These are phyloP conservation scores for Pomacea maculata DNA, from an alignment of 1,140 invertebrate species.

Conservation along the genomic window DNA sequence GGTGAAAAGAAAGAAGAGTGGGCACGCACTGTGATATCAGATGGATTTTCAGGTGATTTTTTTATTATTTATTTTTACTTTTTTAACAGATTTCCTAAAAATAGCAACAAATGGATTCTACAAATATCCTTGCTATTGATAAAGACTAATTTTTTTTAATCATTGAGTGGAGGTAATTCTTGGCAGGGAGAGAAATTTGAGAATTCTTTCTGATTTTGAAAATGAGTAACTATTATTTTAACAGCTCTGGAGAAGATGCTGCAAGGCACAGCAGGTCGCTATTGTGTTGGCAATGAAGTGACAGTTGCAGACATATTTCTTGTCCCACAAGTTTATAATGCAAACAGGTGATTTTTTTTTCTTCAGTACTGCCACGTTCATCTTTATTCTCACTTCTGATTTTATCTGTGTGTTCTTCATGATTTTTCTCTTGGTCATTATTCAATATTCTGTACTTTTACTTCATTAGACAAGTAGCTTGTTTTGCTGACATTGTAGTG, in stretches of 20 bases:
- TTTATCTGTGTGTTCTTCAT: not conserved
- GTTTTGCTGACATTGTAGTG: too few species aligned
- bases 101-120: too few species aligned
- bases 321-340: slow-evolving; percentile 35
- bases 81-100: not conserved
- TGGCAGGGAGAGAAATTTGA: not conserved
- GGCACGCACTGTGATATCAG: slow-evolving; percentile 91
- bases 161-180: not conserved
- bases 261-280: slow-evolving; percentile 86
- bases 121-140: slow-evolving; percentile 1
- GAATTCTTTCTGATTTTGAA: not conserved
- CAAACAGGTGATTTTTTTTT: slow-evolving; percentile 26
- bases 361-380: not conserved
- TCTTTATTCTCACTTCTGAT: not conserved
- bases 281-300: slow-evolving; percentile 92
- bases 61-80: slow-evolving; percentile 11
- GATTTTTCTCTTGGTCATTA: not conserved
- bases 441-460: too few species aligned
- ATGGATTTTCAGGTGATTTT: slow-evolving; percentile 79
- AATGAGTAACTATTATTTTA: not conserved
- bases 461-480: too few species aligned
- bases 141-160: not conserved
- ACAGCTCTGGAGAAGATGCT: slow-evolving; percentile 88
- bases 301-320: slow-evolving; percentile 91
- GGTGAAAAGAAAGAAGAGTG: slow-evolving; percentile 70